Evolutionary conservation across 2,113 vertebrate genomes (phyloP).

Genomic region (Crotophaga sulcirostris): DNA sequence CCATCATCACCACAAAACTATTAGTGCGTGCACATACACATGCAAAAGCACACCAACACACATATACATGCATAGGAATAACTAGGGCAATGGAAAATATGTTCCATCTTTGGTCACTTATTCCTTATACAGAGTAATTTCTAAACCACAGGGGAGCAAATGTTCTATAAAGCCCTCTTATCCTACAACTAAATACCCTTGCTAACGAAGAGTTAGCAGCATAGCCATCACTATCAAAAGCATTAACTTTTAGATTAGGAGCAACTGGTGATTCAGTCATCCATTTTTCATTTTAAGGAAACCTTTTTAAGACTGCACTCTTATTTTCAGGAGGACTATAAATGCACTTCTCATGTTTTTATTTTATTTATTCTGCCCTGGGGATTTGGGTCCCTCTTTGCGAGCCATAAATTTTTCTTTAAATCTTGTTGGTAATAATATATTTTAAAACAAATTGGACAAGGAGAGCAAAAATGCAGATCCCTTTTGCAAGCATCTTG

Average conservation of each 20-base stretch:
- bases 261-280: slow-evolving; percentile 66
- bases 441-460: slow-evolving; percentile 69
- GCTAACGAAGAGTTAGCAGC: slow-evolving; percentile 55
- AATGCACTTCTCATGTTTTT: slow-evolving; percentile 78
- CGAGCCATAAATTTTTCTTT: slow-evolving; percentile 74
- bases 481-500: slow-evolving; percentile 62
- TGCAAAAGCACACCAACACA: slow-evolving; percentile 22
- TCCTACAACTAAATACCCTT: slow-evolving; percentile 40
- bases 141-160: slow-evolving; percentile 53
- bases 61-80: not conserved
- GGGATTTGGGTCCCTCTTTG: slow-evolving; percentile 72
- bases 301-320: slow-evolving; percentile 72
- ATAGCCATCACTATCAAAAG: slow-evolving; percentile 60
- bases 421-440: slow-evolving; percentile 71
- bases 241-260: slow-evolving; percentile 70
- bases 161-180: slow-evolving; percentile 55
- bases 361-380: slow-evolving; percentile 77
- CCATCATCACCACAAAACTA: slow-evolving; percentile 52
- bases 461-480: slow-evolving; percentile 54
- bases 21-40: slow-evolving; percentile 7
- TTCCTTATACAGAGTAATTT: slow-evolving; percentile 46
- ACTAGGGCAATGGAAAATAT: slow-evolving; percentile 46
- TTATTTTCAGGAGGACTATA: slow-evolving; percentile 73
- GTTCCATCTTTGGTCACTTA: slow-evolving; percentile 38
- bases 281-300: slow-evolving; percentile 78